Evolutionary conservation across 2,113 vertebrate species (phyloP), one percentile per base, ranked within the genome.

Genomic region (Morone saxatilis): DNA sequence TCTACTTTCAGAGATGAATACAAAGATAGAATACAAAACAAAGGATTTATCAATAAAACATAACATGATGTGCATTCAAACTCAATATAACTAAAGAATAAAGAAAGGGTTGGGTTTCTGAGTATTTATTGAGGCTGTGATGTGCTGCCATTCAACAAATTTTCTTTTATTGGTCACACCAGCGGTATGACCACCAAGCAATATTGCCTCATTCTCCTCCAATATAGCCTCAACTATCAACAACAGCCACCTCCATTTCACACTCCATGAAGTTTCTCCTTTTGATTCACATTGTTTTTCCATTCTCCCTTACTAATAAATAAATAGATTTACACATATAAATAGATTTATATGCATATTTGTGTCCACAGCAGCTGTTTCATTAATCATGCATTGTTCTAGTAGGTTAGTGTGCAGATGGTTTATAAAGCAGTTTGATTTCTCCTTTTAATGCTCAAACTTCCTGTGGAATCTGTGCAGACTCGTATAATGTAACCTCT

Each of bases 81-180:
- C 19, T 9, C n/a, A 66, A 72, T 22, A 68, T 1, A 76, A 19
- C 7, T 22, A 61, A 51, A 69, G 59, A 41, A 5, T 3, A 5
- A 50, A 4, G 11, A 36, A 6, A 4, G 45, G 65, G 40, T 25
- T 17, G 2, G 19, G 14, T 31, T 31, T 31, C 31, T 31, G 31
- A 60, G 22, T 68, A 4, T 79, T 80, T 74, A 36, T 19, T 70
- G 57, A 2, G 6, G 38, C 57, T 71, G 38, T 63, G 53, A 83
- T 51, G 8, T 50, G 40, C 25, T 13, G 80, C 57, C 36, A 53
- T 20, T 74, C 63, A 75, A 48, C 63, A 78, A 6, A 48, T 70
- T 41, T 65, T 40, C 36, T 76, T 11, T 63, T 62, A 76, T 79
- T 81, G 70, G 83, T 89, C 76, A 76, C 69, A 69, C 7, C 48